Conservation (phyloP, 2,797 vertebrate genomes). For the Pempheris klunzingeri region DNA sequence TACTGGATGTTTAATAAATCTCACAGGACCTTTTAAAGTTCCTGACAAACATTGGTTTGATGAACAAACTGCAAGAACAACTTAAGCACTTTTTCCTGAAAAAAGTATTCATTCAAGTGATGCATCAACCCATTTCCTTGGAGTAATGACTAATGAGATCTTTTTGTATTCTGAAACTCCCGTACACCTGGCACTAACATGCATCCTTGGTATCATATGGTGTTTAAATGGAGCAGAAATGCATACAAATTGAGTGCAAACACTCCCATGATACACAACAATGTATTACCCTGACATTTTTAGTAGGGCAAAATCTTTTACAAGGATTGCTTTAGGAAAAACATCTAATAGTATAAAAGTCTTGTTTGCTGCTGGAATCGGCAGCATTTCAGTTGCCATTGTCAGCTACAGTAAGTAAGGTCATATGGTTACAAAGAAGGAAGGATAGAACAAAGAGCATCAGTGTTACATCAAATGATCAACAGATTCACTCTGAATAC, state of each 20-base stretch:
- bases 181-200: conserved; percentile 33
- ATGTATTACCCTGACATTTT: not conserved
- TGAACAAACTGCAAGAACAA: conserved; percentile 3
- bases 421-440: not conserved
- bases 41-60: conserved; percentile 2
- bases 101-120: conserved; percentile 28
- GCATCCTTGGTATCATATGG: conserved; percentile 29
- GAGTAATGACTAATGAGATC: conserved; percentile 44
- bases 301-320: not conserved
- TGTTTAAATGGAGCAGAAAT: conserved; percentile 33
- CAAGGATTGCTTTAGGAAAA: not conserved
- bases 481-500: too few relatives aligned
- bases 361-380: not conserved
- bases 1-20: not conserved
- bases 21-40: conserved; percentile 5
- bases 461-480: too few relatives aligned
- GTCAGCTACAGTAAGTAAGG: not conserved
- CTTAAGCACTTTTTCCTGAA: not conserved
- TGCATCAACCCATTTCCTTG: conserved; percentile 27
- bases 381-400: not conserved
- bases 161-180: conserved; percentile 25
- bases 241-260: not conserved
- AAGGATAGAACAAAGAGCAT: too few relatives aligned
- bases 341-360: not conserved
- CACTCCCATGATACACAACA: conserved; percentile 4